Evolutionary conservation across 2,113 vertebrate species (phyloP).

Genomic region (Ceyx melanurus): DNA sequence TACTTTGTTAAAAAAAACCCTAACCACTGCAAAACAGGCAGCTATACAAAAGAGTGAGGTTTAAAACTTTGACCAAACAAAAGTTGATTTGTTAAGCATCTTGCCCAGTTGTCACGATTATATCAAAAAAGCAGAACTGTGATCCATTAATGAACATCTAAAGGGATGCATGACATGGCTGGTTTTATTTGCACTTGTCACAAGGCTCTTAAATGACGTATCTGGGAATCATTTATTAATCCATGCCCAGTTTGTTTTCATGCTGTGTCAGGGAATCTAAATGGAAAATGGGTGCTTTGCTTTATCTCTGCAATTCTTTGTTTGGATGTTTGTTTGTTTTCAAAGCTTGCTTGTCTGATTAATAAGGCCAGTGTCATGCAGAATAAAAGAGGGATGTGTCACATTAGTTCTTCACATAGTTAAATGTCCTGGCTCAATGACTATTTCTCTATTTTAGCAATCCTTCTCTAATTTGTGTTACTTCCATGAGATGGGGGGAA

Average conservation of each 20-base stretch:
- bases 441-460: background rate
- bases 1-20: background rate
- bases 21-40: background rate
- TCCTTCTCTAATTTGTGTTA: background rate
- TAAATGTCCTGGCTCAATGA: background rate
- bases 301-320: conserved; percentile 5
- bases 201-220: background rate
- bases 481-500: background rate
- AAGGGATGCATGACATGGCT: background rate
- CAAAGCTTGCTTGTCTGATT: conserved; percentile 1
- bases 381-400: background rate
- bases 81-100: background rate
- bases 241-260: background rate
- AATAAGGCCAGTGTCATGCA: background rate
- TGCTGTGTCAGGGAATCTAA: conserved; percentile 22
- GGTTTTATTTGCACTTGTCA: background rate
- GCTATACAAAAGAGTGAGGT: background rate
- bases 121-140: background rate
- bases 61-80: background rate
- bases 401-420: background rate
- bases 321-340: conserved; percentile 44
- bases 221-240: conserved; percentile 24
- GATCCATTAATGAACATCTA: background rate
- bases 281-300: background rate
- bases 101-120: background rate